phyloP scores from a whole-genome alignment of 2,797 vertebrate genomes.

The Esox lucius region DNA sequence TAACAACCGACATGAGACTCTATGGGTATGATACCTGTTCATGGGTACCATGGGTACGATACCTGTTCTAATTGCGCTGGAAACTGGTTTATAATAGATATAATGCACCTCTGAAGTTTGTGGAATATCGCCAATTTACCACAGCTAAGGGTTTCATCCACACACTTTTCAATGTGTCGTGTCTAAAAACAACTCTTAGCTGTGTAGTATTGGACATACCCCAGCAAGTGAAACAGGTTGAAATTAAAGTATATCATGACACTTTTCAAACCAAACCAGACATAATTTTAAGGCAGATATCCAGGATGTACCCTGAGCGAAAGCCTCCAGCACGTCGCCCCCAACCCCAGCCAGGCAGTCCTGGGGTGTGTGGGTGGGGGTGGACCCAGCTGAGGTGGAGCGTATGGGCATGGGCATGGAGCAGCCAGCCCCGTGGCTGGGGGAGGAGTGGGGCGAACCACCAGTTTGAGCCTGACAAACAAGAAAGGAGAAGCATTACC shows the following conservation, averaged over 20 bases:
- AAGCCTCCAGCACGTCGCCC: conserved; percentile 89
- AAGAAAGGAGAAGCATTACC: too few species aligned
- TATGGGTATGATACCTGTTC: too few species aligned
- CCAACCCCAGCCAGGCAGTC: conserved; percentile 84
- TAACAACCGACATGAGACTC: too few species aligned
- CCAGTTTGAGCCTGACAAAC: conserved; percentile 83
- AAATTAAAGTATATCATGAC: background rate
- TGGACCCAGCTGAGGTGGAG: conserved; percentile 90
- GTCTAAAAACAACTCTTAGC: too few species aligned
- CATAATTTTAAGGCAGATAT: background rate
- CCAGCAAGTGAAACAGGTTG: background rate
- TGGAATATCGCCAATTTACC: too few species aligned
- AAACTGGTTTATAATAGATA: too few species aligned
- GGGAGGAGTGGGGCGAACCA: conserved; percentile 89
- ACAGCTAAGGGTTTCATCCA: too few species aligned
- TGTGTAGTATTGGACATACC: too few species aligned
- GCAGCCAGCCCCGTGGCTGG: conserved; percentile 85
- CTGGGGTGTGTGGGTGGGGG: conserved; percentile 89
- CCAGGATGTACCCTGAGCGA: conserved; percentile 84
- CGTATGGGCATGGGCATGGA: conserved; percentile 91
- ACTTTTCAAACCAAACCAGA: background rate
- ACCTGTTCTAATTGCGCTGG: too few species aligned
- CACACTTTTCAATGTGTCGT: too few species aligned
- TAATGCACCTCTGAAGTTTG: too few species aligned
- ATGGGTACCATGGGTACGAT: too few species aligned